These are phyloP conservation scores for Phoxinus phoxinus DNA, from an alignment of 2,113 vertebrate genomes.

Conservation along the genomic window DNA sequence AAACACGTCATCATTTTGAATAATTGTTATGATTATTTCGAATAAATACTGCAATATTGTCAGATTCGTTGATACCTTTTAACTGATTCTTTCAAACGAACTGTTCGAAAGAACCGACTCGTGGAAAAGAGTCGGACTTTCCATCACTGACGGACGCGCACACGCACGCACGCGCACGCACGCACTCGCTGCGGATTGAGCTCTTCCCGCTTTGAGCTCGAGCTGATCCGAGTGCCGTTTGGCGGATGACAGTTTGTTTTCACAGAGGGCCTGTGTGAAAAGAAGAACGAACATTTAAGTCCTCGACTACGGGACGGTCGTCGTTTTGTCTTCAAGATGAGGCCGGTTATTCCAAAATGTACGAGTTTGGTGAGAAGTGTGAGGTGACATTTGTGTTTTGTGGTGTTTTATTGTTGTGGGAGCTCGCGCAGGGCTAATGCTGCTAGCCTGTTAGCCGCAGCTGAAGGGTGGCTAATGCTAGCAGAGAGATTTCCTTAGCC, in stretches of 20 bases:
- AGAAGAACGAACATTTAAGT: background rate
- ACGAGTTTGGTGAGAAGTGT: conserved; percentile 28
- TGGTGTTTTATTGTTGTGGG: background rate
- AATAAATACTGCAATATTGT: no score
- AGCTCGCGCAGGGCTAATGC: conserved; percentile 17
- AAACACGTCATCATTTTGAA: no score
- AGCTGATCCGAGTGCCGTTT: conserved; percentile 7
- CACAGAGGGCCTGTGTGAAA: conserved; percentile 16
- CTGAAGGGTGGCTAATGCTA: conserved; percentile 51
- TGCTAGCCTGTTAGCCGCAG: conserved; percentile 26
- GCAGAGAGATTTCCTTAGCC: conserved; percentile 26
- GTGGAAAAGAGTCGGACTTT: background rate
- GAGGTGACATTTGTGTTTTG: conserved; percentile 25
- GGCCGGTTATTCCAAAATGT: background rate
- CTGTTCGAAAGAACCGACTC: background rate
- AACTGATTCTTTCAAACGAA: background rate
- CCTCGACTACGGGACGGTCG: background rate
- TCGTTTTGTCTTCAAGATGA: background rate
- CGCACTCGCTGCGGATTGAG: conserved; percentile 20
- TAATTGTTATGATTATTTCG: no score
- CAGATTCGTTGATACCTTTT: background rate
- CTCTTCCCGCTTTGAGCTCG: conserved; percentile 46
- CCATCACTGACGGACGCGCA: background rate
- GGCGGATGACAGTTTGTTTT: conserved; percentile 50
- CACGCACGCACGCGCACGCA: background rate